These are phyloP conservation scores for Sturnira hondurensis DNA, from an alignment of 2,113 vertebrate species.

Conservation along the genomic window DNA sequence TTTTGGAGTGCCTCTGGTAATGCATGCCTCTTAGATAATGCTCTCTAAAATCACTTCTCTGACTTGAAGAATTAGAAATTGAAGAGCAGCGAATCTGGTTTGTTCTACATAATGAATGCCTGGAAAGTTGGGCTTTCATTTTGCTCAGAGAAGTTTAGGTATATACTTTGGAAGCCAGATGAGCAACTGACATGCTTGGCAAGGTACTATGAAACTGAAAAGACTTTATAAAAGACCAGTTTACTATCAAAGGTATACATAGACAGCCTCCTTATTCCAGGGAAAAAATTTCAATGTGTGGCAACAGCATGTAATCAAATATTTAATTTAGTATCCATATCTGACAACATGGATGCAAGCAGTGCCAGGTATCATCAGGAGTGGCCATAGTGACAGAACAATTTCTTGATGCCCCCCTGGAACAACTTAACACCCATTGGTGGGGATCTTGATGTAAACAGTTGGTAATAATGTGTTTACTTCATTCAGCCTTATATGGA, in stretches of 20 bases:
- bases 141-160: not conserved
- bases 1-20: not conserved
- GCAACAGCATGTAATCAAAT: not conserved
- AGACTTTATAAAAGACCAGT: not conserved
- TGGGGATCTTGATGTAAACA: not conserved
- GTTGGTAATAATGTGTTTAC: not conserved
- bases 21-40: not conserved
- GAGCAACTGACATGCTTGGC: not conserved
- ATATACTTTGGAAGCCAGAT: not conserved
- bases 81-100: not conserved
- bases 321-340: not conserved
- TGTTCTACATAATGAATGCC: not conserved
- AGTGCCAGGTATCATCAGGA: not conserved
- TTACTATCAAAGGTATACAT: not conserved
- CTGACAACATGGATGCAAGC: not conserved
- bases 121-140: not conserved
- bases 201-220: not conserved
- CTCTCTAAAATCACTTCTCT: not conserved
- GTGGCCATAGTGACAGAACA: not conserved
- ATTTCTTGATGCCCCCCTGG: not conserved
- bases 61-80: not conserved
- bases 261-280: not conserved
- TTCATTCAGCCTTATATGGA: not conserved
- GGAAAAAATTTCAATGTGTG: not conserved
- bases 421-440: not conserved